phyloP scores from a whole-genome alignment of 2,113 vertebrate species.

The Pelecanus crispus region DNA sequence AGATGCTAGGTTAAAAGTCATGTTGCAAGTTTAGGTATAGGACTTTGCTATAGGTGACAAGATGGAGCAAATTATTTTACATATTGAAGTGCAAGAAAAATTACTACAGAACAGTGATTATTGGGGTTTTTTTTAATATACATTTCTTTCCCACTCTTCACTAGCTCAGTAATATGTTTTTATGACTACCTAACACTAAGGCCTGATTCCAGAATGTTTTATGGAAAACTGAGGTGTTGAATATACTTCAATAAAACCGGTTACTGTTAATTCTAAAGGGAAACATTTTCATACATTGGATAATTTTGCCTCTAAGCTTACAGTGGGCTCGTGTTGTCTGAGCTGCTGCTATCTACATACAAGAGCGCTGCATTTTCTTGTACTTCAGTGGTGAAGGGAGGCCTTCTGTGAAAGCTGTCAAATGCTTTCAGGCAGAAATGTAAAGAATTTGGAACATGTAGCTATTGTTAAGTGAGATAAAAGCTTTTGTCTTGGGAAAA shows the following conservation, averaged over 20 bases:
- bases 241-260: not conserved
- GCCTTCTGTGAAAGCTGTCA: not conserved
- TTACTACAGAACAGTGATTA: not conserved
- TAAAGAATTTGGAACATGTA: not conserved
- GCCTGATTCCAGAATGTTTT: not conserved
- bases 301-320: not conserved
- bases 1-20: not conserved
- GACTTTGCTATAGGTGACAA: not conserved
- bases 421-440: not conserved
- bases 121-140: not conserved
- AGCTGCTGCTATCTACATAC: not conserved
- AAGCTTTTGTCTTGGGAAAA: not conserved
- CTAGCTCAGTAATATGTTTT: not conserved
- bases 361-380: not conserved
- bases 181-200: not conserved
- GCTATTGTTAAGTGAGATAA: not conserved
- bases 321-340: not conserved
- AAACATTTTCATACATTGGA: not conserved
- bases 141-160: not conserved
- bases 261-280: not conserved
- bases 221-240: not conserved
- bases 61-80: not conserved
- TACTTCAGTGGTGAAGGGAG: not conserved
- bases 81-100: not conserved
- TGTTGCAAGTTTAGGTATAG: rapidly evolving